Evolutionary conservation across 2,888 invertebrate species (phyloP).

Genomic region (Euzophera pinguis): DNA sequence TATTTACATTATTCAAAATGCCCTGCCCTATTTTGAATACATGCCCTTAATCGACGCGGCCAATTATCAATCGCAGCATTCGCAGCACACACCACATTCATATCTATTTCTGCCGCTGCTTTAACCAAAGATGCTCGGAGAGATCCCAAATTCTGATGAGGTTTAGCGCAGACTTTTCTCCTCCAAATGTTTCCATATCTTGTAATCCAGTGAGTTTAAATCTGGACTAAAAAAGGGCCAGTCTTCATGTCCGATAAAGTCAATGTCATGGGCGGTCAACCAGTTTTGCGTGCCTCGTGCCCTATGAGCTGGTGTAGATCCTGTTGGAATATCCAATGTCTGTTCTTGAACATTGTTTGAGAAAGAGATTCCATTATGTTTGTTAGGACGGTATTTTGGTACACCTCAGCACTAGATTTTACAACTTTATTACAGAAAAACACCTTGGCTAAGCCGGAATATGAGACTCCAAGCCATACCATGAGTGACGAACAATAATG

Average conservation of each 20-base stretch:
- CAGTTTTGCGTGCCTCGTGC: conserved; percentile 16
- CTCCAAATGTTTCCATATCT: conserved; percentile 15
- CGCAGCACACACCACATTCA: neutral
- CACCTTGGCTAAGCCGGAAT: neutral
- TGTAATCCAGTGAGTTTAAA: conserved; percentile 12
- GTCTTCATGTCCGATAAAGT: conserved; percentile 11
- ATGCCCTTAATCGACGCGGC: neutral
- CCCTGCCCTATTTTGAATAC: neutral
- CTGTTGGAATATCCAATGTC: conserved; percentile 14
- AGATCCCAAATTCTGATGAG: conserved; percentile 1
- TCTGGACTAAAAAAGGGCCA: conserved; percentile 17
- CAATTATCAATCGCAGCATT: neutral
- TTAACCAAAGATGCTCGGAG: conserved; percentile 10
- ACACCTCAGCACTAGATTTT: conserved; percentile 15
- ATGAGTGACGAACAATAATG: neutral
- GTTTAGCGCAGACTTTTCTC: conserved; percentile 1
- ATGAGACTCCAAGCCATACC: conserved; percentile 13
- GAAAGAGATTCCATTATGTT: conserved; percentile 13
- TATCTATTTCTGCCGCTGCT: conserved; percentile 13
- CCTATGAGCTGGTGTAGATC: conserved; percentile 17
- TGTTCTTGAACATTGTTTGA: conserved; percentile 15
- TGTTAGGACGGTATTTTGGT: conserved; percentile 12
- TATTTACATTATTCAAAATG: neutral
- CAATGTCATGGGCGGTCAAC: neutral
- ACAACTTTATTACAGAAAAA: conserved; percentile 19